Conservation (phyloP, 1,140 invertebrate genomes). For the Brachionus sp. region DNA sequence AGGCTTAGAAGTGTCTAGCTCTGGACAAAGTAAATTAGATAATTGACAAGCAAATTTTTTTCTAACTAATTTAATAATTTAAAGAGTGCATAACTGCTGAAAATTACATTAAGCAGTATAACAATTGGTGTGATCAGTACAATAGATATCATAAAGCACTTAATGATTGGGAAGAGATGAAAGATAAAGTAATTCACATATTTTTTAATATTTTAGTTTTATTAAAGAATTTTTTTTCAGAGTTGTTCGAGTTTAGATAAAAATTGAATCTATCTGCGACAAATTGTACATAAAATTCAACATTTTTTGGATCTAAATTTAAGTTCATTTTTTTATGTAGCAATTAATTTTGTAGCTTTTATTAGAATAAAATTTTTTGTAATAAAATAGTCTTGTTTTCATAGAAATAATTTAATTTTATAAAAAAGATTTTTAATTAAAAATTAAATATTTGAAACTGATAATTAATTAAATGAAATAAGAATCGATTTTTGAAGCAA, state of each 20-base stretch:
- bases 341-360: conserved; percentile 1
- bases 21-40: conserved; percentile 3
- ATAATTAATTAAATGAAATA: no score
- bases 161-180: conserved; percentile 44
- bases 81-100: conserved; percentile 33
- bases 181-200: conserved; percentile 35
- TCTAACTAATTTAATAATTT: not conserved
- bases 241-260: not conserved
- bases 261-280: not conserved
- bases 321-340: not conserved
- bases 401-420: no score
- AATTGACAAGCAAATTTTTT: not conserved
- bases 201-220: not conserved
- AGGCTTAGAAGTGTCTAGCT: not conserved
- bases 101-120: conserved; percentile 43
- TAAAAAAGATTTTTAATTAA: no score
- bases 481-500: no score
- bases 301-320: not conserved
- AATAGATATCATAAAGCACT: conserved; percentile 29
- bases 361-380: not conserved
- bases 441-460: no score
- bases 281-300: not conserved
- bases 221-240: not conserved
- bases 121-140: conserved; percentile 45
- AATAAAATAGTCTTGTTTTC: no score